These are phyloP conservation scores for Myrmecobius fasciatus DNA, from an alignment of 2,113 vertebrate genomes.

Conservation along the genomic window DNA sequence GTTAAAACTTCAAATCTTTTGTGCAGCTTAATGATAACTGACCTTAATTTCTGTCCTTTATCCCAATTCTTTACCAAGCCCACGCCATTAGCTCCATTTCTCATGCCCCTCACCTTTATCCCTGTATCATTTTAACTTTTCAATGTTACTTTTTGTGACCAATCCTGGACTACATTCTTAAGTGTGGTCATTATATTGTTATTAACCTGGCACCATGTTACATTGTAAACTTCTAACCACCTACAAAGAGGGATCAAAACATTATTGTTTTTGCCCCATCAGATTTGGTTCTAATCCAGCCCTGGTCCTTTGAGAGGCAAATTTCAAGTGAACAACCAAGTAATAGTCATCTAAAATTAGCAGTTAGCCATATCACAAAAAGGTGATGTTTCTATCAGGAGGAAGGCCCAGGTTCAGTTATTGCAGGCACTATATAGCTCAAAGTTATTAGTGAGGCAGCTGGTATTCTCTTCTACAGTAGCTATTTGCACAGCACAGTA, in stretches of 20 bases:
- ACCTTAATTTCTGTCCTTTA: conserved; percentile 60
- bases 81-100: conserved; percentile 2
- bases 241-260: conserved; percentile 66
- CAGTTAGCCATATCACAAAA: conserved; percentile 69
- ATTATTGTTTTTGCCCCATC: conserved; percentile 66
- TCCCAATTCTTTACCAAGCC: not conserved
- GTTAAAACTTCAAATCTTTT: conserved; percentile 39
- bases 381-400: not conserved
- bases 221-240: conserved; percentile 58
- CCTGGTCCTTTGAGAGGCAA: conserved; percentile 69
- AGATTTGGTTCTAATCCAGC: conserved; percentile 72
- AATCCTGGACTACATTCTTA: conserved; percentile 57
- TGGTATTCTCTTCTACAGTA: conserved; percentile 72
- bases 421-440: conserved; percentile 39
- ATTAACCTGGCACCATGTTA: conserved; percentile 10
- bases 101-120: not conserved
- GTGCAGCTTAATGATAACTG: conserved; percentile 40
- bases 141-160: conserved; percentile 52
- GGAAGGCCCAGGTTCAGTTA: conserved; percentile 1
- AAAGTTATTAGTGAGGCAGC: conserved; percentile 78
- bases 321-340: conserved; percentile 75
- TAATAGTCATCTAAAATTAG: conserved; percentile 71
- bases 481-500: conserved; percentile 63
- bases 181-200: conserved; percentile 29
- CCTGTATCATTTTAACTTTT: conserved; percentile 16